Evolutionary conservation across 2,113 vertebrate species (phyloP).

Genomic region (Poeciliopsis turrubarensis): DNA sequence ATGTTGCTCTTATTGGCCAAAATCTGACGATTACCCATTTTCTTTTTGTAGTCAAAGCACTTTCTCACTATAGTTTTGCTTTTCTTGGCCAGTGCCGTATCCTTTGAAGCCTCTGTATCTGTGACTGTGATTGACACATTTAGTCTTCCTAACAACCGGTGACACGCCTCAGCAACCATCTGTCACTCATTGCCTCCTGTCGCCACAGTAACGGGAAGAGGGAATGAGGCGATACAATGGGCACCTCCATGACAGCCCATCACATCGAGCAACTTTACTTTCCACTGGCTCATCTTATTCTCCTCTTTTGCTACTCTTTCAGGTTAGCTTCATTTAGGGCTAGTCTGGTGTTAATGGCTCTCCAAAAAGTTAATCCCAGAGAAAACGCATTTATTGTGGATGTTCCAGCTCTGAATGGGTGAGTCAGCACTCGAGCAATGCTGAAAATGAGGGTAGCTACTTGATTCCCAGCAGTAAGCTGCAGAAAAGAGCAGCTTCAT

Average conservation of each 20-base stretch:
- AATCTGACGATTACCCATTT: background rate
- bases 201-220: constrained; percentile 56
- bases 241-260: constrained; percentile 60
- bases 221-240: constrained; percentile 50
- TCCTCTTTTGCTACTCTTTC: constrained; percentile 1
- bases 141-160: constrained; percentile 54
- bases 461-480: constrained; percentile 15
- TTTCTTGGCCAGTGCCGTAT: constrained; percentile 23
- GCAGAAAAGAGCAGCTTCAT: constrained; percentile 39
- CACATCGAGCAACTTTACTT: constrained; percentile 58
- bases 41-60: background rate
- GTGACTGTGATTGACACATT: constrained; percentile 65
- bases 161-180: constrained; percentile 66
- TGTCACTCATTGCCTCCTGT: constrained; percentile 63
- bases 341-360: background rate
- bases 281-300: constrained; percentile 6
- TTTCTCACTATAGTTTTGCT: background rate
- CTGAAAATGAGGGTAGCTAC: constrained; percentile 4
- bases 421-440: constrained; percentile 15
- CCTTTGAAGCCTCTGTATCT: constrained; percentile 62
- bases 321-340: background rate
- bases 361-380: background rate
- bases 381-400: constrained; percentile 2
- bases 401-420: constrained; percentile 9
- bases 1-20: background rate